Percentiles rank a stretch among this genome's conserved stretches.
Evolutionary conservation across 2,888 invertebrate genomes (phyloP).

Genomic region (Hirtodrosophila cameraria): DNA sequence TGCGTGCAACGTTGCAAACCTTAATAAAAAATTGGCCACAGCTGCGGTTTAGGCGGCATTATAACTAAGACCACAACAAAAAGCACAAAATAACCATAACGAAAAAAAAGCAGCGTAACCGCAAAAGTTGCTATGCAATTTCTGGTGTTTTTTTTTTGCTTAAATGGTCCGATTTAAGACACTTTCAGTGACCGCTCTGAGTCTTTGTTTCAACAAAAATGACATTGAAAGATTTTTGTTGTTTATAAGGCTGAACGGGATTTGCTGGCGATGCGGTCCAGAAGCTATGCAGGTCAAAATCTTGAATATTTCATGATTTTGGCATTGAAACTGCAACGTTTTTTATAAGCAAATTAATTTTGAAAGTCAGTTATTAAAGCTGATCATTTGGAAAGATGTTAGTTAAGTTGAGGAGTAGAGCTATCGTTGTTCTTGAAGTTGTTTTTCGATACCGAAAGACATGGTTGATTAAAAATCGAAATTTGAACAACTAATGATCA

Average conservation of each 20-base stretch:
- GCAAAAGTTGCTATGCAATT: constrained; percentile 58
- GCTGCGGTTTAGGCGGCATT: constrained; percentile 59
- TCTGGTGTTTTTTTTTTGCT: constrained; percentile 33
- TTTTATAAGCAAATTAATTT: neutral
- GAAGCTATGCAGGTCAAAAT: constrained; percentile 25
- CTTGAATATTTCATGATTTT: constrained; percentile 12
- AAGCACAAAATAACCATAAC: constrained; percentile 4
- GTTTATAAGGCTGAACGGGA: constrained; percentile 6
- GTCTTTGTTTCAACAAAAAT: constrained; percentile 50
- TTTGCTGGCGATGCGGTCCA: constrained; percentile 34
- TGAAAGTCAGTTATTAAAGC: no score
- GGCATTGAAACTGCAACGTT: constrained; percentile 29
- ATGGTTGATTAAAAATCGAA: no score
- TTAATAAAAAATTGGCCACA: constrained; percentile 37
- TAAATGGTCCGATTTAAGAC: constrained; percentile 32
- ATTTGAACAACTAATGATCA: no score
- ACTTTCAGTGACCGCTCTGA: constrained; percentile 39
- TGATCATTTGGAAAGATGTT: no score
- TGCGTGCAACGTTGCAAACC: constrained; percentile 56
- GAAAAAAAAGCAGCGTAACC: constrained; percentile 56
- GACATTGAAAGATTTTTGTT: constrained; percentile 57
- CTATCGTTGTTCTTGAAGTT: no score
- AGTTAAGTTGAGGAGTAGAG: no score
- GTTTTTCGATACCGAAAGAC: no score
- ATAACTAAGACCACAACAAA: constrained; percentile 31